A percentile compares a stretch with the other conserved stretches of the same genome.
phyloP scores from a whole-genome alignment of 2,113 vertebrate species.

The Lasiurus cinereus region DNA sequence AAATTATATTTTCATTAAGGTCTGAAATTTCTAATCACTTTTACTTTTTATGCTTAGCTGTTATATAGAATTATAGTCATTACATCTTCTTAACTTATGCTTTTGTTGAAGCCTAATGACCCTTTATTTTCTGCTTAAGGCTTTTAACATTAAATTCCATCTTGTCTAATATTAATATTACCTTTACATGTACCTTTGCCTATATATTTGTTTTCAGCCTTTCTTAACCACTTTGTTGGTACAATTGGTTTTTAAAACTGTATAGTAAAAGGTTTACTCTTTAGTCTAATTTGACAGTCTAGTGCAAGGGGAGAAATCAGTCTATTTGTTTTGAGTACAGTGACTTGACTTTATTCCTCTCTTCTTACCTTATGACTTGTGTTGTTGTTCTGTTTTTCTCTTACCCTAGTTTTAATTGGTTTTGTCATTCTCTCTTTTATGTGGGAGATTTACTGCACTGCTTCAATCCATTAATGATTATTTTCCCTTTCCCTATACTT shows the following conservation, averaged over 20 bases:
- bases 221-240: neutral
- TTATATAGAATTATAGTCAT: neutral
- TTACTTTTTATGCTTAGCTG: neutral
- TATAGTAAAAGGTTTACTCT: neutral
- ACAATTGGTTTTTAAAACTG: neutral
- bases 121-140: neutral
- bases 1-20: neutral
- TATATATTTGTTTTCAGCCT: constrained; percentile 26
- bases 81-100: neutral
- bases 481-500: neutral
- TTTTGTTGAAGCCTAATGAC: neutral
- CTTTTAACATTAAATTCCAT: constrained; percentile 34
- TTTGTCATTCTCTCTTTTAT: neutral
- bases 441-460: neutral
- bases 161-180: neutral
- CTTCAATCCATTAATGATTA: neutral
- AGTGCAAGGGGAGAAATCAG: neutral
- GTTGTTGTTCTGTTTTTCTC: neutral
- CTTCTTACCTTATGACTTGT: neutral
- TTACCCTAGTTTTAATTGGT: neutral
- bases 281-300: neutral
- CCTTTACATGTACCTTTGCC: neutral
- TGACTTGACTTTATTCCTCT: neutral
- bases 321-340: neutral
- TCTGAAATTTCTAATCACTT: neutral